Base-by-base conservation (phyloP, 2,888 invertebrate genomes). In the Muschampia plurimacula region DNA sequence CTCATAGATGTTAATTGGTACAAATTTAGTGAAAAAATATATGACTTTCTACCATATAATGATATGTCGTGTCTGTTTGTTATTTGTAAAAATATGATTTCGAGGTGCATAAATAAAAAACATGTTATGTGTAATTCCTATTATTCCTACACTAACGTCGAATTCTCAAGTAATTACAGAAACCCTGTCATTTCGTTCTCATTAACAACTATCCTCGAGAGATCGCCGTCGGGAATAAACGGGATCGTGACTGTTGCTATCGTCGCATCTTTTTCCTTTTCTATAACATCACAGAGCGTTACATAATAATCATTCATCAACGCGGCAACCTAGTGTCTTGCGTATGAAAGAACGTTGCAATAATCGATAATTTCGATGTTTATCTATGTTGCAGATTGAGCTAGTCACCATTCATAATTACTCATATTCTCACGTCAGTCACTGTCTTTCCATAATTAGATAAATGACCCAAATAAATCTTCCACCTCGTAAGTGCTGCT, bases 351-450 rank as follows among this genome's bases (percentile, higher is more conserved):
- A 69, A 67, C 63, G 62, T 67, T 67, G 72, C 72, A 72, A 72
- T 72, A 67, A 72, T 67, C 72, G 72, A 72, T 72, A 67, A 44
- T 13, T 63, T 67, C 62, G 67, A 72, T 72, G 72, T 67, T 72
- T 72, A 72, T 72, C 72, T 72, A 39, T 55, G 32, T 41, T 62
- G 46, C 62, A 67, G 78, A 85, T 83, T 74, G 78, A 79, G 75
- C 82, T 78, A 84, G 85, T 81, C 84, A 81, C 81, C 77, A 76
- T 82, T 80, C 80, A 81, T 89, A 87, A 89, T 89, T 87, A 85
- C 80, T 79, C 78, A 79, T 79, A 78, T 87, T 88, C 85, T 81
- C 88, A 86, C 83, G 84, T 85, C 60, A 72, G 55, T 72, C 72
- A 67, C 55, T 67, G 72, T 72, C 72, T 67, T 72, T 72, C 8